Evolutionary conservation across 2,888 invertebrate genomes (phyloP).

Genomic region (Julus scanicus): DNA sequence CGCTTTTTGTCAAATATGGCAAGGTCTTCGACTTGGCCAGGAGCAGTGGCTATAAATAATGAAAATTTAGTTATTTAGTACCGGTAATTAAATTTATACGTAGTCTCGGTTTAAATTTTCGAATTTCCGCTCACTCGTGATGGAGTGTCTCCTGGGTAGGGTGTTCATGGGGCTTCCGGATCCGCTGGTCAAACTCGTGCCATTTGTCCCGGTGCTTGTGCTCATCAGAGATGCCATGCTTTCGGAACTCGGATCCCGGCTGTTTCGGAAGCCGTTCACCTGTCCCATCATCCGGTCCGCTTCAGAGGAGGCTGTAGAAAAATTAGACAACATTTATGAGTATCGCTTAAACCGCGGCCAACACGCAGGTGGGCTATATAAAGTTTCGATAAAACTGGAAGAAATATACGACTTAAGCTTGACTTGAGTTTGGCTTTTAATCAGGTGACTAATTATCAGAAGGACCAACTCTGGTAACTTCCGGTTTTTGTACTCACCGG

Average conservation of each 20-base stretch:
- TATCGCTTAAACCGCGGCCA: too few species aligned
- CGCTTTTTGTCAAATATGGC: constrained; percentile 78
- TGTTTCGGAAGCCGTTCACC: constrained; percentile 60
- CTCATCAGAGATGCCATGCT: constrained; percentile 79
- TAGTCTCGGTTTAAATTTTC: too few species aligned
- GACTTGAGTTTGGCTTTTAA: too few species aligned
- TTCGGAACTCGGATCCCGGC: constrained; percentile 71
- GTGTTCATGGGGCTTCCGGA: constrained; percentile 77
- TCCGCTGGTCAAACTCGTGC: constrained; percentile 79
- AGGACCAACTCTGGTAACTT: too few species aligned
- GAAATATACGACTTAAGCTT: too few species aligned
- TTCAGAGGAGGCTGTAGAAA: constrained; percentile 76
- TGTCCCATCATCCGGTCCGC: constrained; percentile 70
- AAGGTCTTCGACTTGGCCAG: constrained; percentile 74
- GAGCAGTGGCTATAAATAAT: constrained; percentile 71
- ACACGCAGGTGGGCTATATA: too few species aligned
- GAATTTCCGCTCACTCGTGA: constrained; percentile 73
- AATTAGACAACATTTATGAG: too few species aligned
- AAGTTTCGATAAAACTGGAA: too few species aligned
- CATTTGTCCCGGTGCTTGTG: constrained; percentile 68
- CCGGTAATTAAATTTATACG: too few species aligned
- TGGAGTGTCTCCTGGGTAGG: constrained; percentile 76
- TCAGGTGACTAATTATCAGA: too few species aligned
- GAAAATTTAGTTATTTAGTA: not conserved
- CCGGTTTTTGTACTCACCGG: constrained; percentile 68